Evolutionary conservation across 1,140 invertebrate species (phyloP), one percentile per base, ranked within the genome.

Genomic region (Sycobia sp.): DNA sequence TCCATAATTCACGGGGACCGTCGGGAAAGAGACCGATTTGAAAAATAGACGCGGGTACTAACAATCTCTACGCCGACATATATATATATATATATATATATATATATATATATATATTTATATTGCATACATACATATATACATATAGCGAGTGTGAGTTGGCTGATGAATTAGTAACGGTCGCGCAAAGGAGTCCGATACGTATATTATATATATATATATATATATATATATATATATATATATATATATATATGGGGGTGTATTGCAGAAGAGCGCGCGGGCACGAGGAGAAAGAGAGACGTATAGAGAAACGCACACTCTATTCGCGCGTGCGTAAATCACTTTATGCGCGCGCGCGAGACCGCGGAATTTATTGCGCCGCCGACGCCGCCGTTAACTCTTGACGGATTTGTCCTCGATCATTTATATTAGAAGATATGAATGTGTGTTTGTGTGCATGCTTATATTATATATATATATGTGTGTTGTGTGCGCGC

Each of bases 1-100:
- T 54, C 50, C 44, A 39, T 72, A 67, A 74, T 73, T 74, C 72
- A 73, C 67, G 53, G 59, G 23, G 23, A 16, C 51, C 67, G 62
- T 44, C 34, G 57, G 43, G 51, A 71, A 67, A 4, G 27, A 3
- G 29, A n/a, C n/a, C n/a, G n/a, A n/a, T n/a, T n/a, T n/a, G n/a
- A n/a, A n/a, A n/a, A n/a, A n/a, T n/a, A n/a, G n/a, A n/a, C n/a
- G n/a, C n/a, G n/a, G n/a, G n/a, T n/a, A n/a, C n/a, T n/a, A n/a
- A 56, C 13, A 38, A 9, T 51, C 14, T 0, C 36, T 1, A 11
- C 7, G 25, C 47, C 49, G 32, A 36, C 50, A 65, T 50, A 65
- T 68, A 60, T 66, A 63, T 67, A 41, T 50, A n/a, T 58, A 47
- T 39, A 50, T n/a, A n/a, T n/a, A n/a, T n/a, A n/a, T n/a, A n/a